These are phyloP conservation scores for Falco novaeseelandiae DNA, from an alignment of 2,797 vertebrate genomes.

Conservation along the genomic window DNA sequence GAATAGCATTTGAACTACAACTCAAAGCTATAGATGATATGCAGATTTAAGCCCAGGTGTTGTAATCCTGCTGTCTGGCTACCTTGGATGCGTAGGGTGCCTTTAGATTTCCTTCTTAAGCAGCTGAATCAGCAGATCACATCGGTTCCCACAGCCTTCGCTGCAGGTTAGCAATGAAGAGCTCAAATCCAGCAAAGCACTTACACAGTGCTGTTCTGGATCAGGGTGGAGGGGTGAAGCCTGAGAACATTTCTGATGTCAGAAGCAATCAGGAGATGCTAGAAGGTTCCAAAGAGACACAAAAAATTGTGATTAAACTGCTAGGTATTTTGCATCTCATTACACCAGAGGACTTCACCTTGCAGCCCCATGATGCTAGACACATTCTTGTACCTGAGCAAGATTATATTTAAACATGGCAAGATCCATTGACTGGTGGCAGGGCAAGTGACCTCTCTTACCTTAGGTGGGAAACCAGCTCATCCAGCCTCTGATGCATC, in stretches of 20 bases:
- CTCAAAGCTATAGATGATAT: neutral
- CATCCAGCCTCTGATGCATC: conserved; percentile 55
- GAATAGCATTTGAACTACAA: neutral
- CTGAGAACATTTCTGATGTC: neutral
- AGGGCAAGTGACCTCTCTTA: conserved; percentile 17
- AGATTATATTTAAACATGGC: neutral
- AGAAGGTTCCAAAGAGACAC: neutral
- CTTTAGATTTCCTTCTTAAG: neutral
- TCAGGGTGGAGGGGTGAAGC: neutral
- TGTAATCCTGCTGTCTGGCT: neutral
- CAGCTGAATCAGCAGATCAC: conserved; percentile 1
- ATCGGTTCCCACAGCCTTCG: neutral
- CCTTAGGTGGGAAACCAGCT: conserved; percentile 25
- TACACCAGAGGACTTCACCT: neutral
- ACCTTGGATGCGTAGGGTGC: neutral
- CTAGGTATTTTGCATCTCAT: neutral
- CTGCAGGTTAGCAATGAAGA: neutral
- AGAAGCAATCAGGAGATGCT: neutral
- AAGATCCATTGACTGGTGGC: neutral
- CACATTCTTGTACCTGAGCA: rapidly evolving
- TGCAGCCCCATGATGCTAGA: neutral
- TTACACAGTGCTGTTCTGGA: neutral
- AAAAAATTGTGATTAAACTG: neutral
- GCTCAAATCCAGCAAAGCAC: neutral
- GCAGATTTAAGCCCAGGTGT: neutral